Evolutionary conservation across 2,113 vertebrate genomes (phyloP).

Genomic region (Tamias sibiricus): DNA sequence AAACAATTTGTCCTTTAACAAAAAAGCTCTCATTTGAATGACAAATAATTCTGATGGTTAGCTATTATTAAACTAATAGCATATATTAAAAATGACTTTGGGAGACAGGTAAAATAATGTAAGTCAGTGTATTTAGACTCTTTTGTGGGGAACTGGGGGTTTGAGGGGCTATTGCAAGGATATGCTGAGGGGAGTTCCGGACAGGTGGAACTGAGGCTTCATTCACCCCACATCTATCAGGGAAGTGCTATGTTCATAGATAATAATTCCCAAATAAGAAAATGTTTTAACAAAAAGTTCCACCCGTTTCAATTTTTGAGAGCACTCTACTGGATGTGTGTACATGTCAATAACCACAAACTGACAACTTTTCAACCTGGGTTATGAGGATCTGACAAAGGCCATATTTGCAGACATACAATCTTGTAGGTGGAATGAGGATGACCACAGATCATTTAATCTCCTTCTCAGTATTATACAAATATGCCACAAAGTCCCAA

Average conservation of each 20-base stretch:
- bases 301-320: background rate
- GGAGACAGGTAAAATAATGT: background rate
- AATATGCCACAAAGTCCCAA: background rate
- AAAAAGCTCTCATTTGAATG: background rate
- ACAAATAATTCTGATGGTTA: background rate
- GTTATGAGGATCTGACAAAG: background rate
- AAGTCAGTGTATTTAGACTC: background rate
- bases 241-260: background rate
- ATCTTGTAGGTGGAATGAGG: background rate
- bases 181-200: background rate
- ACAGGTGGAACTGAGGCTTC: background rate
- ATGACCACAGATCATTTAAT: background rate
- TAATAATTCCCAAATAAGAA: background rate
- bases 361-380: background rate
- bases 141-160: background rate
- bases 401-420: background rate
- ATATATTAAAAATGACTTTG: constrained; percentile 21
- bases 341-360: background rate
- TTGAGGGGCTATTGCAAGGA: rapidly evolving
- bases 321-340: background rate
- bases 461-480: background rate
- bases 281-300: background rate
- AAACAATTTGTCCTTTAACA: constrained; percentile 1
- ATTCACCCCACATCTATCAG: background rate
- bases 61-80: background rate